Conservation (phyloP, 2,113 vertebrate genomes). For the Hystrix cristata region DNA sequence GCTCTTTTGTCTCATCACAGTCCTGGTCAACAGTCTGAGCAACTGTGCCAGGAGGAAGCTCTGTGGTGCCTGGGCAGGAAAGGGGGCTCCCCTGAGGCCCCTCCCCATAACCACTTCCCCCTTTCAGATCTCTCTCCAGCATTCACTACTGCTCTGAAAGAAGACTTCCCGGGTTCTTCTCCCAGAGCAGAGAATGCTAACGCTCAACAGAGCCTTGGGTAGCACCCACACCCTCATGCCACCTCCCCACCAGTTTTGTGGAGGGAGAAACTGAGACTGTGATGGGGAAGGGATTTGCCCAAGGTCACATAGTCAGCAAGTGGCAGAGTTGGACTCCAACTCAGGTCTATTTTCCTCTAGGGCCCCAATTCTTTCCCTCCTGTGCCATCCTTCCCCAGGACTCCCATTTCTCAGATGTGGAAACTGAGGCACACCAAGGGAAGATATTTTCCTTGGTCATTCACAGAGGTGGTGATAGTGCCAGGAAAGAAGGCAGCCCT, state of each 20-base stretch:
- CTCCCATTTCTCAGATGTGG: not conserved
- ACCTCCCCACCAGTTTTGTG: not conserved
- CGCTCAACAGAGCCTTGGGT: not conserved
- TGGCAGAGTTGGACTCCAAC: not conserved
- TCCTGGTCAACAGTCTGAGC: not conserved
- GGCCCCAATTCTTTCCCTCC: not conserved
- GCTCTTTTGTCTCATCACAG: not conserved
- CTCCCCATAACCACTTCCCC: slow-evolving; percentile 69
- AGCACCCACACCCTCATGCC: not conserved
- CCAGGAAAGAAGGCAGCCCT: not conserved
- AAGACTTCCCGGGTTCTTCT: slow-evolving; percentile 59
- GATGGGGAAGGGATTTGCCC: not conserved
- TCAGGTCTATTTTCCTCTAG: not conserved
- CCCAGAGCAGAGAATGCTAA: not conserved
- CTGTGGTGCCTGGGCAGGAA: not conserved
- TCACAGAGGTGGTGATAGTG: not conserved
- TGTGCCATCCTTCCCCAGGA: not conserved
- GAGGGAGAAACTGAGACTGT: not conserved
- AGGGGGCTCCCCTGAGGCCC: not conserved
- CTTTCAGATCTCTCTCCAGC: slow-evolving; percentile 65
- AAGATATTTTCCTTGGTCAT: not conserved
- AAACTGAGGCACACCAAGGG: slow-evolving; percentile 13
- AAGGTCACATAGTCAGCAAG: not conserved
- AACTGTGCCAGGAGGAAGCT: not conserved
- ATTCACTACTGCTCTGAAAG: slow-evolving; percentile 26